Percentiles rank a stretch among this genome's conserved stretches.
phyloP scores from a whole-genome alignment of 1,140 invertebrate species.

The Choristoneura fumiferana region DNA sequence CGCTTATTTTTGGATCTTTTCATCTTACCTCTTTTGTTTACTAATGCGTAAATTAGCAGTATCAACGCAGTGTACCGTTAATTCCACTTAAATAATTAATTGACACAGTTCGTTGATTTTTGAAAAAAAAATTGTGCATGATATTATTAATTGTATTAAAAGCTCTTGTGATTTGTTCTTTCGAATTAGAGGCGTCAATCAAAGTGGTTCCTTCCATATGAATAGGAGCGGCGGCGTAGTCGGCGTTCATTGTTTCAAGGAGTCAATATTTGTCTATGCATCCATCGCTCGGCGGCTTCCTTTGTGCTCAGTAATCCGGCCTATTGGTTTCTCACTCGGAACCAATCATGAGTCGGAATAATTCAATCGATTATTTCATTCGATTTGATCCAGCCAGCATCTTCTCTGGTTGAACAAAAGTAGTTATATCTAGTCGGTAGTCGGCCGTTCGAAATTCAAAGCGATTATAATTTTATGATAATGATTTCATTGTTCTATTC shows the following conservation, averaged over 20 bases:
- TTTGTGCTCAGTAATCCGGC: slow-evolving; percentile 65
- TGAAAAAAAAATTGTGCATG: slow-evolving; percentile 30
- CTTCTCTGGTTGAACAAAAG: slow-evolving; percentile 41
- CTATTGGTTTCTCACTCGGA: slow-evolving; percentile 53
- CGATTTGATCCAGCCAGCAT: slow-evolving; percentile 37
- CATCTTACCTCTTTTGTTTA: slow-evolving; percentile 67
- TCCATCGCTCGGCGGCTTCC: slow-evolving; percentile 48
- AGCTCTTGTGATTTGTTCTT: slow-evolving; percentile 15
- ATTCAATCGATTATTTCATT: slow-evolving; percentile 71
- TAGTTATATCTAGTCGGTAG: slow-evolving; percentile 55
- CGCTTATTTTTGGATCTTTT: slow-evolving; percentile 74
- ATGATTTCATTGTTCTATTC: slow-evolving; percentile 41
- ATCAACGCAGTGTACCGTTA: neutral
- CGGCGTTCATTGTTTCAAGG: slow-evolving; percentile 62
- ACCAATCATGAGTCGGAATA: slow-evolving; percentile 73
- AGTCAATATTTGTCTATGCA: slow-evolving; percentile 71
- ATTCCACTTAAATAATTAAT: neutral
- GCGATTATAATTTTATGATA: slow-evolving; percentile 40
- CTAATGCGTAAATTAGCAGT: slow-evolving; percentile 47
- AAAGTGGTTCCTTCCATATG: slow-evolving; percentile 47
- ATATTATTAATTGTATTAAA: too few species aligned
- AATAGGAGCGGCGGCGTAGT: slow-evolving; percentile 39
- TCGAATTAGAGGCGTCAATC: slow-evolving; percentile 36
- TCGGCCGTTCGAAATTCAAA: slow-evolving; percentile 51
- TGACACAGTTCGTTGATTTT: slow-evolving; percentile 19